Conservation (phyloP, 2,797 vertebrate species). For the Glyptemys insculpta region DNA sequence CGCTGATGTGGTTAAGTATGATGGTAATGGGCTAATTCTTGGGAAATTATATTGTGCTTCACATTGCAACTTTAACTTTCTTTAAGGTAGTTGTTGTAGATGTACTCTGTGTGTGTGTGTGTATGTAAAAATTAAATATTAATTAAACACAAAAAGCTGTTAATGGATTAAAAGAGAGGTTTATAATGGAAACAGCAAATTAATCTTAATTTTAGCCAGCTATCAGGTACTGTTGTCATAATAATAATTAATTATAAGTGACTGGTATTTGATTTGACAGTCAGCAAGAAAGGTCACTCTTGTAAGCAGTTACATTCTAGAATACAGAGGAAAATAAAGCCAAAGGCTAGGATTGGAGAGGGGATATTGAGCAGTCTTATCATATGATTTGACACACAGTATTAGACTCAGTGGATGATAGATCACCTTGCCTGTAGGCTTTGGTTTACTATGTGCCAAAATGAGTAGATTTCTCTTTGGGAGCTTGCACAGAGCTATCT, state of each 20-base stretch:
- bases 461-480: slow-evolving; percentile 45
- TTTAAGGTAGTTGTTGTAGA: background rate
- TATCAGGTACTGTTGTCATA: background rate
- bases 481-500: background rate
- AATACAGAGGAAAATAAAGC: slow-evolving; percentile 7
- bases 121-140: background rate
- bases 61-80: accelerated
- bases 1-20: background rate
- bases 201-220: background rate
- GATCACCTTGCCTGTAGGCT: slow-evolving; percentile 47
- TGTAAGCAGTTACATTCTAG: background rate
- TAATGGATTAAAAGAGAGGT: background rate
- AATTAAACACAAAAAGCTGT: background rate
- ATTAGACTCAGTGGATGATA: background rate
- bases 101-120: background rate
- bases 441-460: slow-evolving; percentile 42
- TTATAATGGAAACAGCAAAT: background rate
- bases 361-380: background rate
- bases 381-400: slow-evolving; percentile 48
- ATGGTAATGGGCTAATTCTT: background rate
- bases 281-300: background rate
- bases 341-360: slow-evolving; percentile 10
- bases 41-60: accelerated
- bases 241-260: background rate
- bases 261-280: background rate